Base-by-base conservation (phyloP, 92 coral and sea anemone genomes). In the Nematostella vectensis region DNA sequence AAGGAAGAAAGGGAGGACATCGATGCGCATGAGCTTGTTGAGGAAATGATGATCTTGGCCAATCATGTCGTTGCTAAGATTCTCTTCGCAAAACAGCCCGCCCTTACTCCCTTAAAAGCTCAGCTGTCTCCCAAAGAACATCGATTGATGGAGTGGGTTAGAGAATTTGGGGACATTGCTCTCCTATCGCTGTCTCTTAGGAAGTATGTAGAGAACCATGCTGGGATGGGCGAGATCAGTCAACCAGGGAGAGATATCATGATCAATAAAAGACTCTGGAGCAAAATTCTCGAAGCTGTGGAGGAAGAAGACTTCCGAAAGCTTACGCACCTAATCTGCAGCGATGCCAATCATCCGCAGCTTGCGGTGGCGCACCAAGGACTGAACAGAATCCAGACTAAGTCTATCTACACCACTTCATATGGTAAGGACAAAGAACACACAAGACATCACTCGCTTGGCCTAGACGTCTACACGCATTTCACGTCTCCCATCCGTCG, bases 401-500 rank as follows among this genome's bases (percentile, higher is more conserved):
- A 58, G 29, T 44, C 82, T 21, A 68, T 55, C 18, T 91, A 78
- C 71, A 69, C 72, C 54, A 71, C 82, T 53, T 69, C 88, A 11
- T 84, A 74, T 3, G 88, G 74, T 9, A 54, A 47, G 1, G 38
- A 72, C 0, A 24, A 57, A 4, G 56, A 39, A 13, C 60, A 58
- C 24, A 58, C 60, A 18, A 28, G 24, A 30, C 88, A 79, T 54
- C 63, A 69, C 57, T 68, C 79, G 9, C 68, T 89, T 31, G 69
- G 66, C 22, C 39, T 85, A 2, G 65, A 54, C 33, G 47, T 48
- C 4, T 89, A 89, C 30, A 76, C 85, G 20, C 97, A 81, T 43
- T 89, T 89, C 27, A 89, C 95, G 15, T 89, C 97, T 29, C 97
- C 97, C 23, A 89, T 85, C 53, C 72, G 97, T 27, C 95, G 97